Evolutionary conservation across 2,888 invertebrate genomes (phyloP), one percentile per base, ranked within the genome.

Genomic region (Napeogenes inachia): DNA sequence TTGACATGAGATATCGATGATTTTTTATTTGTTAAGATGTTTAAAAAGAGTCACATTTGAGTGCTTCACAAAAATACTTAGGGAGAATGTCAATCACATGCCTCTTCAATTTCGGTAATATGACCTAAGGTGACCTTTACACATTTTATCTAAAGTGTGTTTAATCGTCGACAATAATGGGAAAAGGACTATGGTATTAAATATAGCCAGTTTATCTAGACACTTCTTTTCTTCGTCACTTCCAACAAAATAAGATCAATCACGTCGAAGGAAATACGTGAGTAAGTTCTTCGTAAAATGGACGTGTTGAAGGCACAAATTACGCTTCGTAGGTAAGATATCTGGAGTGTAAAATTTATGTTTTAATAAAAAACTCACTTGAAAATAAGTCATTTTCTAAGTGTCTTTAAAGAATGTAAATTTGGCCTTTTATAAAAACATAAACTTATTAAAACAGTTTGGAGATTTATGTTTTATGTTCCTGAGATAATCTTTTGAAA

Each of bases 131-230:
- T 84, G 84, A 87, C 85, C 87, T 88, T 84, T 86, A 87, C 87
- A 87, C 88, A 88, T 87, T 88, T 89, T 87, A 89, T 88, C 87
- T 87, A 79, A 77, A 85, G 82, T 82, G 80, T 76, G 79, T 79
- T 82, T 85, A 86, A 88, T 88, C 86, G 87, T 82, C 85, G 81
- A 85, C 85, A 83, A 81, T 82, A 68, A 78, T 66, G 56, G 54
- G 56, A 63, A 61, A 69, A 67, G 70, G 64, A 62, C 80, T 80
- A 78, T 76, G 81, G 79, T 81, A 80, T 81, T 79, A 76, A 79
- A 77, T 80, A 78, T 72, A 70, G 65, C 85, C 85, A 85, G 71
- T 72, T 65, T 77, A 80, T 70, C 73, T 72, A 77, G 84, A 78
- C 72, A 79, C 75, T 69, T 72, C 73, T 73, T 72, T 72, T 75